These are phyloP conservation scores for Colletes collaris DNA, from an alignment of 2,888 invertebrate genomes.

Conservation along the genomic window DNA sequence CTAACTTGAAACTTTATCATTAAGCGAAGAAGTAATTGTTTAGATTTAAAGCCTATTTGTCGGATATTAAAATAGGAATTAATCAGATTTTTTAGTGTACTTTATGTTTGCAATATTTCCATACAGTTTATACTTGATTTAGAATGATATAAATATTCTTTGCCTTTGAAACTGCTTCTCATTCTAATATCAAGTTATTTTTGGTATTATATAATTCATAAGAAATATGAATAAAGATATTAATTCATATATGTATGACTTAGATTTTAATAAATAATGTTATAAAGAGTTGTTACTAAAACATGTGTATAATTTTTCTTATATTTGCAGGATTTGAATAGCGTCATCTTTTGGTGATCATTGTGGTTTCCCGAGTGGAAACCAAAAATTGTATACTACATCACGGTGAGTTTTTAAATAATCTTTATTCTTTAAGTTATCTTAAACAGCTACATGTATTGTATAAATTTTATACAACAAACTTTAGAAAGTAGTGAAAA, in stretches of 20 bases:
- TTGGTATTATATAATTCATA: not conserved
- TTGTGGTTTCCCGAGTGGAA: constrained; percentile 79
- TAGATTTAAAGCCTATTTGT: not conserved
- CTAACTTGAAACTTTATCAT: not conserved
- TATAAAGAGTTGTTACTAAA: not conserved
- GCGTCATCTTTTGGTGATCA: constrained; percentile 73
- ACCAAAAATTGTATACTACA: constrained; percentile 76
- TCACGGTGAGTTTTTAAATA: constrained; percentile 74
- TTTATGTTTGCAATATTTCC: not conserved
- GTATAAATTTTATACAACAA: not conserved
- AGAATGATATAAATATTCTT: not conserved
- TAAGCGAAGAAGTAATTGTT: not conserved
- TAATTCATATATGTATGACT: not conserved
- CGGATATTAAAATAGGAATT: not conserved
- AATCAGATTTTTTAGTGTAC: not conserved
- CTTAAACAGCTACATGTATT: not conserved
- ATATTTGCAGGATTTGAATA: constrained; percentile 48
- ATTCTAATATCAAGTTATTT: not conserved
- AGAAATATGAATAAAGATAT: not conserved
- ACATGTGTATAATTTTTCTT: constrained; percentile 32
- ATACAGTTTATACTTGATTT: not conserved
- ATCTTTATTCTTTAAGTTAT: not conserved
- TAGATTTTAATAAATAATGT: not conserved
- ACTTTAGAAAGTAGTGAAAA: not conserved
- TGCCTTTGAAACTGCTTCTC: not conserved